Percentiles rank a stretch among this genome's conserved stretches.
Evolutionary conservation across 2,113 vertebrate genomes (phyloP).

Genomic region (Leptodactylus fuscus): DNA sequence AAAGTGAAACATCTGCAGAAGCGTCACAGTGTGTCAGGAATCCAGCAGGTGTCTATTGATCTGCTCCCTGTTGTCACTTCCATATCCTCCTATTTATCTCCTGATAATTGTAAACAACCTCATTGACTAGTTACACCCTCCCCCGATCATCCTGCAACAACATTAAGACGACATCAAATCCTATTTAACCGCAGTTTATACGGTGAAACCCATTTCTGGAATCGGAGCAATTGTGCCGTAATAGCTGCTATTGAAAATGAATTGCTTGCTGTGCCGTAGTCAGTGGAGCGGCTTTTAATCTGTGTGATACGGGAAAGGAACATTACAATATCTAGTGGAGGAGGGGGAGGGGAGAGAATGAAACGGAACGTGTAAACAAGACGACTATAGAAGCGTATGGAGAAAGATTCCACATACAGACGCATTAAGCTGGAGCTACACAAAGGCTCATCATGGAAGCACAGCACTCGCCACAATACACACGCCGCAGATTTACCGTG

Average conservation of each 20-base stretch:
- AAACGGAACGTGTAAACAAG: not conserved
- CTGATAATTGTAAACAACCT: not conserved
- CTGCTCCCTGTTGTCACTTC: no score
- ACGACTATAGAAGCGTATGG: not conserved
- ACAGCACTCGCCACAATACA: no score
- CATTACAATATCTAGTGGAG: not conserved
- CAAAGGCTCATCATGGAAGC: no score
- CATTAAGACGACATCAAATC: not conserved
- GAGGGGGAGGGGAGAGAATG: not conserved
- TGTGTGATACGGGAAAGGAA: not conserved
- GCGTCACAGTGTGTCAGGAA: not conserved
- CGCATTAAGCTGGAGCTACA: no score
- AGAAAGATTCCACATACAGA: not conserved
- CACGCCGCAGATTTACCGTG: no score
- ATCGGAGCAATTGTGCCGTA: constrained; percentile 6
- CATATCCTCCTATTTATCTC: not conserved
- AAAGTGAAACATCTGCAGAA: not conserved
- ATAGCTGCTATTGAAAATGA: constrained; percentile 27
- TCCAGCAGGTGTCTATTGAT: not conserved
- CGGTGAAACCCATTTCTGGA: constrained; percentile 3
- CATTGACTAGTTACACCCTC: not conserved
- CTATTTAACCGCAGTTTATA: constrained; percentile 5
- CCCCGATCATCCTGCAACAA: not conserved
- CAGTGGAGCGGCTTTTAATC: not conserved
- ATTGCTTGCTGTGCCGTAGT: constrained; percentile 5